phyloP scores from a whole-genome alignment of 2,888 invertebrate genomes.

The Rhimphoctona megacephalus region DNA sequence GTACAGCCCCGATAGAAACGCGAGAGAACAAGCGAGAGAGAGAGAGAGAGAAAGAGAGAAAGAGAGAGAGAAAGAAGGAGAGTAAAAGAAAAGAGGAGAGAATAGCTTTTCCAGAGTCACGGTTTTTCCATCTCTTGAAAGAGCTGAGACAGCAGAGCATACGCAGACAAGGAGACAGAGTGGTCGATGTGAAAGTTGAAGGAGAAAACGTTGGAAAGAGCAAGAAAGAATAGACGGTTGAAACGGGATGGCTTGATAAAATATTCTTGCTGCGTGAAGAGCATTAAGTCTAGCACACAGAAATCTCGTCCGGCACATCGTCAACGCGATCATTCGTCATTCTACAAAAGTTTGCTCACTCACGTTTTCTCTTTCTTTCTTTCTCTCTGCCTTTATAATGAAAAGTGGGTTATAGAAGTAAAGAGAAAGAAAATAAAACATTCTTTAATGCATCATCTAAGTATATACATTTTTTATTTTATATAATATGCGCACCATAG shows the following conservation, averaged over 20 bases:
- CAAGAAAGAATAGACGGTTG: conserved; percentile 44
- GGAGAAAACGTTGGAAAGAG: conserved; percentile 28
- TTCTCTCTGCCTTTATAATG: conserved; percentile 13
- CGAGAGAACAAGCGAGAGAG: conserved; percentile 38
- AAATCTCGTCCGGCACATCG: conserved; percentile 76
- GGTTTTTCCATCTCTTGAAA: conserved; percentile 62
- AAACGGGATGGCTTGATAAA: conserved; percentile 67
- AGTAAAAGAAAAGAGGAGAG: conserved; percentile 27
- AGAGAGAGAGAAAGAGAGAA: background rate
- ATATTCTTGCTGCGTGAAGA: conserved; percentile 73
- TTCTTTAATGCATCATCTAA: background rate
- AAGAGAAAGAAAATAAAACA: conserved; percentile 6
- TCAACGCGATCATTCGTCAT: conserved; percentile 76
- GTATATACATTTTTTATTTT: background rate
- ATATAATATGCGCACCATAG: conserved; percentile 32
- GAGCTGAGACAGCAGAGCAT: conserved; percentile 54
- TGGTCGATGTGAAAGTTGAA: conserved; percentile 34
- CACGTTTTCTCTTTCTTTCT: conserved; percentile 33
- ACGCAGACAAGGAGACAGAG: conserved; percentile 30
- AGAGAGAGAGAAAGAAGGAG: conserved; percentile 36
- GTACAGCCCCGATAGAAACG: conserved; percentile 32
- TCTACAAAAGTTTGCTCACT: conserved; percentile 68
- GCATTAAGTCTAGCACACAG: conserved; percentile 74
- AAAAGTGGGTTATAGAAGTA: conserved; percentile 22
- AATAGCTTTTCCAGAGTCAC: conserved; percentile 51